Evolutionary conservation across 2,113 vertebrate species (phyloP), one percentile per base, ranked within the genome.

Genomic region (Ptyas mucosa): DNA sequence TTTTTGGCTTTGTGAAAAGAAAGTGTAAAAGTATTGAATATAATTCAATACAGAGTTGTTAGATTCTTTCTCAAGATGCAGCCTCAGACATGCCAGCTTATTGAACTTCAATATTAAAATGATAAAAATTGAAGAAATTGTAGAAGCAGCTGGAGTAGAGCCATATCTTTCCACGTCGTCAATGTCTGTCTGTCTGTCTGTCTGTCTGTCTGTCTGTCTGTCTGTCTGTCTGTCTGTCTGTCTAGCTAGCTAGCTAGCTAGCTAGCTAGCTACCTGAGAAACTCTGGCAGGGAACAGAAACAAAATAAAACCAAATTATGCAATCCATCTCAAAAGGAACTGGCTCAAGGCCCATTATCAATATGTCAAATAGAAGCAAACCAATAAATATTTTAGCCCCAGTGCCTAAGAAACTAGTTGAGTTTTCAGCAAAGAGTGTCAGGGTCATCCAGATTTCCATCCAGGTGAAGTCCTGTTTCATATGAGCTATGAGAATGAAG

Each of bases 91-190:
- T 91, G 9, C 43, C 55, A 92, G 21, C 2, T 57, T 91, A 43
- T 24, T 90, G 0, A 24, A 85, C 4, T 51, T 23, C n/a, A 88
- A 87, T 93, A 93, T 49, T 92, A 88, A 91, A 94, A 85, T 88
- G 8, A 0, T 91, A 91, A 53, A 87, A 15, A 26, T 20, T 61
- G 69, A 90, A 69, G 46, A 87, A 92, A 34, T 20, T 49, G 69
- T 94, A 29, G 49, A 3, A 39, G 15, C 11, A 94, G 34, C 3
- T 89, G 85, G 55, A 49, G 43, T 34, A 20, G 69, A 87, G 6
- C 34, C 34, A 39, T 69, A 34, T 7, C 87, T 24, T 87, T 91
- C 89, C 26, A 49, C 91, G 34, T 89, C 5, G 54, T 91, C 43
- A 90, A 46, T 21, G 1, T 39, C n/a, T 75, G 2, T 75, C n/a